These are phyloP conservation scores for Crocidura indochinensis DNA, from an alignment of 2,797 vertebrate species.

Conservation along the genomic window DNA sequence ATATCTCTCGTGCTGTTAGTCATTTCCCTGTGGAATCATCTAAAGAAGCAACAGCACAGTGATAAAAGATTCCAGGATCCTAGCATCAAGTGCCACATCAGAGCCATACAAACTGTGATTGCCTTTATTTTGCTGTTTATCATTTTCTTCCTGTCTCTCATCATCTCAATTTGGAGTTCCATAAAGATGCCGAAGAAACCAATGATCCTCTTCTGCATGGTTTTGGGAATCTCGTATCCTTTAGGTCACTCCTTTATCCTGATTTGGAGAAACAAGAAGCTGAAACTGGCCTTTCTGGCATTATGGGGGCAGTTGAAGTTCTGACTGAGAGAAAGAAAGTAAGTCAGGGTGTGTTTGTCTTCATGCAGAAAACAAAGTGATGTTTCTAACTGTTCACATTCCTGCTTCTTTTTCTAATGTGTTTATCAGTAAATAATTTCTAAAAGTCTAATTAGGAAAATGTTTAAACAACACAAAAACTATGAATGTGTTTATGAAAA, in stretches of 20 bases:
- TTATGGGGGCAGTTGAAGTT: neutral
- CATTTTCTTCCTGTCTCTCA: neutral
- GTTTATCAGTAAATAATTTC: constrained; percentile 1
- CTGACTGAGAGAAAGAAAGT: constrained; percentile 14
- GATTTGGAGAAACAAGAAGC: constrained; percentile 73
- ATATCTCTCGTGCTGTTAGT: constrained; percentile 47
- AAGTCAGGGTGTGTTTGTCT: neutral
- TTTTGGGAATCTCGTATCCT: neutral
- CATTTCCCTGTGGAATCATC: constrained; percentile 66
- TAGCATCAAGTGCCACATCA: neutral
- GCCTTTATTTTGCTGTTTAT: constrained; percentile 63
- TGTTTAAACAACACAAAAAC: constrained; percentile 6
- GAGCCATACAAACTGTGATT: constrained; percentile 37
- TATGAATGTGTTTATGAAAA: neutral
- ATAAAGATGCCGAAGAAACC: rapidly evolving
- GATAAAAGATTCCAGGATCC: neutral
- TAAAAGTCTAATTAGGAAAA: neutral
- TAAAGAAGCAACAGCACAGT: constrained; percentile 11
- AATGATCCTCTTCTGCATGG: rapidly evolving
- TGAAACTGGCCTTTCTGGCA: constrained; percentile 15
- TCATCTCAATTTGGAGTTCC: neutral
- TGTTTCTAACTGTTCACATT: neutral
- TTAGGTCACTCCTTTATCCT: constrained; percentile 57
- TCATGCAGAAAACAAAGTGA: neutral
- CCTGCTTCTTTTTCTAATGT: neutral